Evolutionary conservation across 2,797 vertebrate genomes (phyloP).

Genomic region (Vultur gryphus): DNA sequence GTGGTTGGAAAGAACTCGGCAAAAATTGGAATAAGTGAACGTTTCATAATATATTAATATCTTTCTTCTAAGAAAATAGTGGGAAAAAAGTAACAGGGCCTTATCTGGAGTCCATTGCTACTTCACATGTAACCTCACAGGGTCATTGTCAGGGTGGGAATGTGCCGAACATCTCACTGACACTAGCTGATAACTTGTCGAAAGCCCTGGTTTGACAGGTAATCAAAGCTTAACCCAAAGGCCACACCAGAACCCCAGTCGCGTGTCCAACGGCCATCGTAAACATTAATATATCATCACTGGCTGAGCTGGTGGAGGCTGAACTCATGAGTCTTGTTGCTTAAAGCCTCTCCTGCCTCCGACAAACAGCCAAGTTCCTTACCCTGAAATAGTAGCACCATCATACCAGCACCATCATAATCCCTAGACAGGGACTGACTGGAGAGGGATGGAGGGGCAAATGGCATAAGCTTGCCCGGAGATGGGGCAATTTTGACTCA

Average conservation of each 20-base stretch:
- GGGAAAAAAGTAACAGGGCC: background rate
- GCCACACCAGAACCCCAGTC: background rate
- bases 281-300: background rate
- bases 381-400: background rate
- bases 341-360: background rate
- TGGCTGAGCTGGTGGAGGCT: background rate
- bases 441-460: background rate
- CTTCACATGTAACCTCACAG: background rate
- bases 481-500: background rate
- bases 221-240: background rate
- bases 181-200: background rate
- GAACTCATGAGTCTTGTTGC: background rate
- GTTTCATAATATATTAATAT: background rate
- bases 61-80: background rate
- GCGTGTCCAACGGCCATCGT: fast-evolving
- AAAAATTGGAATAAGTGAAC: background rate
- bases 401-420: background rate
- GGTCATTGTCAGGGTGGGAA: background rate
- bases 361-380: background rate
- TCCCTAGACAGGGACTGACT: background rate
- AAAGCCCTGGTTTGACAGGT: background rate
- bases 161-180: background rate
- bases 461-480: background rate
- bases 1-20: background rate
- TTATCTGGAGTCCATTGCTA: background rate